Evolutionary conservation across 2,113 vertebrate species (phyloP).

Genomic region (Arvicanthis niloticus): DNA sequence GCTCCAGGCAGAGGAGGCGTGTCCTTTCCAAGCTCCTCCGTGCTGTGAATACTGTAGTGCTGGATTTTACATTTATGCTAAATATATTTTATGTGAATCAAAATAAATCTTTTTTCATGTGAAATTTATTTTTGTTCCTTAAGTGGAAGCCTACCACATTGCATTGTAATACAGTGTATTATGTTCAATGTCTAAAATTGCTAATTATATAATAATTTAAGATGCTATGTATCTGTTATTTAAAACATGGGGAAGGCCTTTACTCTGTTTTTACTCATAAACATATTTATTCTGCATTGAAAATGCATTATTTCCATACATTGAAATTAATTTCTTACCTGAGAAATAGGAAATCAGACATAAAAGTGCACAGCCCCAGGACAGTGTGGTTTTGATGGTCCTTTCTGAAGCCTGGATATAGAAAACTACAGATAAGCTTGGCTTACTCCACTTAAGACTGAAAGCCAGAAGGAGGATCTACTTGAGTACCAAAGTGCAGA

Average conservation of each 20-base stretch:
- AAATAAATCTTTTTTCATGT: conserved; percentile 84
- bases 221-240: conserved; percentile 79
- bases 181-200: conserved; percentile 81
- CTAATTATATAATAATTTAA: conserved; percentile 70
- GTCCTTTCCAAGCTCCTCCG: conserved; percentile 79
- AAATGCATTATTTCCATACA: conserved; percentile 55
- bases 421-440: not conserved
- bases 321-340: conserved; percentile 41
- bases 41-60: conserved; percentile 73
- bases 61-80: conserved; percentile 82
- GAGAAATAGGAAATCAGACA: conserved; percentile 44
- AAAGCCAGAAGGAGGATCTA: conserved; percentile 2
- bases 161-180: conserved; percentile 84
- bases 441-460: not conserved
- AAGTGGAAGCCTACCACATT: conserved; percentile 78
- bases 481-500: conserved; percentile 4
- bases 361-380: not conserved
- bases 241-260: conserved; percentile 71
- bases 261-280: conserved; percentile 72
- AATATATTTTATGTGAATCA: conserved; percentile 78
- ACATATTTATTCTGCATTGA: conserved; percentile 57
- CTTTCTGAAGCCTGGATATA: not conserved
- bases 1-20: conserved; percentile 56
- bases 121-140: conserved; percentile 82
- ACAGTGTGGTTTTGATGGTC: conserved; percentile 19